Conservation (phyloP, 2,113 vertebrate species). For the Acrocephalus arundinaceus region DNA sequence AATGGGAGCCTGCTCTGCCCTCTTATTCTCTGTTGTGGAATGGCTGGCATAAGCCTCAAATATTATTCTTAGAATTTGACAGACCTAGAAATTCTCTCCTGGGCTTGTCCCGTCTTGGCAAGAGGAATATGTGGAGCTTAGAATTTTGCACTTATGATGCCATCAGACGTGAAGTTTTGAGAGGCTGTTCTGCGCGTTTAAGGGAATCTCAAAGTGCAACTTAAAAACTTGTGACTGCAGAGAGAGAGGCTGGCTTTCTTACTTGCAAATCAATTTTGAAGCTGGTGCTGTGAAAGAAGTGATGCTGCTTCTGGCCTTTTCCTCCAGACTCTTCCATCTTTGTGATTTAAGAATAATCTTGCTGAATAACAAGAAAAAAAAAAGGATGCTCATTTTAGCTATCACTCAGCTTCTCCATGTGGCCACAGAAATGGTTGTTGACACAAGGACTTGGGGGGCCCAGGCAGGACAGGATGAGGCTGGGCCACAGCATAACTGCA, state of each 20-base stretch:
- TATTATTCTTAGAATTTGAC: background rate
- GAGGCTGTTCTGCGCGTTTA: background rate
- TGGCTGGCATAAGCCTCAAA: background rate
- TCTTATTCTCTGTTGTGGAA: background rate
- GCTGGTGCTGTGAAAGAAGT: background rate
- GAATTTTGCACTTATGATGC: background rate
- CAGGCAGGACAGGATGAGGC: background rate
- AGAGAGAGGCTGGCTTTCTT: background rate
- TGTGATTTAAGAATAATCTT: background rate
- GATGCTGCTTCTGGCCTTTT: background rate
- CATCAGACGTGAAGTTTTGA: background rate
- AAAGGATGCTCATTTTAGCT: background rate
- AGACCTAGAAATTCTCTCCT: background rate
- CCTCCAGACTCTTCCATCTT: background rate
- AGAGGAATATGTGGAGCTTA: background rate
- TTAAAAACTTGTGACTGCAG: background rate
- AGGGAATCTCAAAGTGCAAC: background rate
- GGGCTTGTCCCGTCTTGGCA: background rate
- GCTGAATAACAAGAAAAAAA: background rate
- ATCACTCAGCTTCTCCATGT: background rate
- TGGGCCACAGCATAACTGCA: background rate
- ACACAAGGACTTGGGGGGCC: background rate
- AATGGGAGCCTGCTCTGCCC: background rate
- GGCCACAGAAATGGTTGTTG: background rate
- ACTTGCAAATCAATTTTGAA: background rate